phyloP scores from a whole-genome alignment of 1,140 invertebrate species.

The Bombyx mori region ASM3026992v2 NC_085107.1:6927001-6927500 shows the following conservation, averaged over 20 bases:
- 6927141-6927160: background rate
- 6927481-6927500: background rate
- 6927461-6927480: too few relatives aligned
- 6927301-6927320: too few relatives aligned
- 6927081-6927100: conserved; percentile 50
- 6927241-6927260: background rate
- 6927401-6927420: too few relatives aligned
- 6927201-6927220: background rate
- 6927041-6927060: conserved; percentile 50
- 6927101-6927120: conserved; percentile 17
- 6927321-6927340: too few relatives aligned
- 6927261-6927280: too few relatives aligned
- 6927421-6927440: too few relatives aligned
- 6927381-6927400: too few relatives aligned
- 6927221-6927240: background rate
- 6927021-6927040: conserved; percentile 35
- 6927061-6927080: conserved; percentile 14
- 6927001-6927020: conserved; percentile 62
- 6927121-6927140: conserved; percentile 7
- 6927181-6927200: background rate
- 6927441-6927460: too few relatives aligned
- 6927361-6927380: too few relatives aligned
- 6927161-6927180: background rate
- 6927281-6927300: too few relatives aligned
- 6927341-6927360: too few relatives aligned